phyloP scores from a whole-genome alignment of 2,113 vertebrate genomes.

The Gulo gulo region DNA sequence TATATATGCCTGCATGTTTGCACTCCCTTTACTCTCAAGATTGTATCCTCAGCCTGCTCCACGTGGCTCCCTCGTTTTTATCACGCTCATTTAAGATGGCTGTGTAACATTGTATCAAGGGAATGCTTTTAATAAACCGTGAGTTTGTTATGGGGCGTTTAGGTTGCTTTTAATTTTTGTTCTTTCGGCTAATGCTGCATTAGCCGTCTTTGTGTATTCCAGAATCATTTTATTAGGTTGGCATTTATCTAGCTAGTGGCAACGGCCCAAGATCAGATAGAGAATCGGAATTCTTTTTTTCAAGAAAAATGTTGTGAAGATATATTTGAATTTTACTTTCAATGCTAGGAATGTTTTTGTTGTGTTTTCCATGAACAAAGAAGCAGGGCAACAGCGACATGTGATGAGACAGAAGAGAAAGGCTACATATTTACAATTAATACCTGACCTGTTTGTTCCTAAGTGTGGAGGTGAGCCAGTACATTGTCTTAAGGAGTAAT shows the following conservation, averaged over 20 bases:
- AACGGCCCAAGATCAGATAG: conserved; percentile 51
- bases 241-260: conserved; percentile 71
- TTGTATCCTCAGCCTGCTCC: not conserved
- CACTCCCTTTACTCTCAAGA: not conserved
- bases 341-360: conserved; percentile 24
- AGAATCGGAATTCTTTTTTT: conserved; percentile 44
- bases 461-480: not conserved
- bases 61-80: not conserved
- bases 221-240: conserved; percentile 74
- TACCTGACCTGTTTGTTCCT: not conserved
- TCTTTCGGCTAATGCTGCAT: conserved; percentile 67
- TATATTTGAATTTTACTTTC: conserved; percentile 49
- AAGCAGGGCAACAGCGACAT: not conserved
- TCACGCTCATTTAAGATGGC: not conserved
- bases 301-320: conserved; percentile 28
- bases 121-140: conserved; percentile 21
- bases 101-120: conserved; percentile 2
- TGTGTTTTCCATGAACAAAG: conserved; percentile 50
- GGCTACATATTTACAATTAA: not conserved
- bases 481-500: not conserved
- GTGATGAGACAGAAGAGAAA: conserved; percentile 1
- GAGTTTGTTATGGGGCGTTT: conserved; percentile 40
- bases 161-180: conserved; percentile 64
- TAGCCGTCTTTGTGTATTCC: conserved; percentile 61
- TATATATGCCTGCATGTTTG: not conserved